Evolutionary conservation across 2,113 vertebrate genomes (phyloP), one percentile per base, ranked within the genome.

Genomic region (Grallaria varia): DNA sequence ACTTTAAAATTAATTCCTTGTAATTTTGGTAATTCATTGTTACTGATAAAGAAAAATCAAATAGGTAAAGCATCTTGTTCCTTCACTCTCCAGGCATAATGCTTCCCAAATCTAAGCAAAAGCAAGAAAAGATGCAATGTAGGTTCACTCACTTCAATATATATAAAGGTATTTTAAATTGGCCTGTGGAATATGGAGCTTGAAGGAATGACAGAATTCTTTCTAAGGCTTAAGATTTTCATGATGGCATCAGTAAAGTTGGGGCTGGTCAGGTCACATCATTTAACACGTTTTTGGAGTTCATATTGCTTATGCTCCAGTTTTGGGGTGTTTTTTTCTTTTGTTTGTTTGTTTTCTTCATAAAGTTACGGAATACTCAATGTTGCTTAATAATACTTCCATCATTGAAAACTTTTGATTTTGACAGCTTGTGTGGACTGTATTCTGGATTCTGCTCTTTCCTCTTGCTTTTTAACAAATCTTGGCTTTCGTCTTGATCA

Each of bases 401-500:
- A 25, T 55, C 27, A 33, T 1, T 62, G 24, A 59, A 58, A 79
- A 33, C n/a, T 2, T 15, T 12, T 25, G 6, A 4, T 0, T 58
- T 59, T 45, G 49, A 17, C 27, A 58, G 33, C 5, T 59, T 72
- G 22, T n/a, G 25, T 50, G 24, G 53, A 35, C 4, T 10, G 4
- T 45, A 40, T 30, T 72, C 13, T 45, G 28, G 12, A 45, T 21
- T 67, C 7, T 50, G 8, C 11, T n/a, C n/a, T n/a, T 58, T 62
- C 27, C 33, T 79, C 53, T 45, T 17, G 24, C 5, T 79, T 87
- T 85, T 49, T 58, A 67, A 58, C 1, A 67, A 30, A 50, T 50
- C 28, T 37, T 75, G 3, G 0, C 22, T 90, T 69, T 83, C n/a
- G 6, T 47, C 47, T 52, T 42, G 4, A 3, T 62, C 47, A 13